Base-by-base conservation (phyloP, 2,888 invertebrate genomes). In the Eueremaeus valkanovi region DNA sequence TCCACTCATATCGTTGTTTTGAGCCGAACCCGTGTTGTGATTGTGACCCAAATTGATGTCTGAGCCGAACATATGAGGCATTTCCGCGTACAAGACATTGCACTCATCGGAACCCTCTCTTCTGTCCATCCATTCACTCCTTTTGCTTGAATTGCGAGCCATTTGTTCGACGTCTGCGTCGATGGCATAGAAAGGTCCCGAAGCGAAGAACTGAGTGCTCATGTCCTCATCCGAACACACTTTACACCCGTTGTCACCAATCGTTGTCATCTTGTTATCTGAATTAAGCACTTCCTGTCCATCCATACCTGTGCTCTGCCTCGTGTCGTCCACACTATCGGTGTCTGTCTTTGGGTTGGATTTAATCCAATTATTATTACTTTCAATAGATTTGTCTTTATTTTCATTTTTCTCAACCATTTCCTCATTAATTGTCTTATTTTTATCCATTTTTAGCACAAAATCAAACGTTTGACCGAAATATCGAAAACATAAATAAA, bases 121-220 rank as follows among this genome's bases (percentile, higher is more conserved):
- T 45, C 42, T 45, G 42, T 45, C 70, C 11, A 40, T 45, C 1
- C 8, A 40, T 18, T 45, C 29, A 3, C 45, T 42, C 27, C 27
- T 27, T 27, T 45, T 45, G 42, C 36, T 36, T 1, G 9, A 13
- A 29, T 63, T 61, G 9, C 63, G 16, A 13, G 16, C 63, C 36
- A 51, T 29, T 55, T 58, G 21, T 27, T 73, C 58, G 31, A 31
- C 58, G 18, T 27, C 9, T 16, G 58, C 29, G 18, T 55, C 40
- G 42, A 58, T 55, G 42, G 73, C 63, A 73, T 73, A 73, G 73
- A 73, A 73, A 29, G 73, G 73, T n/a, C 73, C 73, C 18, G 73
- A 73, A 42, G 73, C 73, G 40, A 73, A 73, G 73, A 73, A 73
- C 42, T 70, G 70, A 27, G 27, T 45, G 8, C 45, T 45, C 24